A percentile compares a stretch with the other conserved stretches of the same genome.
Evolutionary conservation across 2,888 invertebrate genomes (phyloP).

Genomic region (Drosophila cyrtoloma): DNA sequence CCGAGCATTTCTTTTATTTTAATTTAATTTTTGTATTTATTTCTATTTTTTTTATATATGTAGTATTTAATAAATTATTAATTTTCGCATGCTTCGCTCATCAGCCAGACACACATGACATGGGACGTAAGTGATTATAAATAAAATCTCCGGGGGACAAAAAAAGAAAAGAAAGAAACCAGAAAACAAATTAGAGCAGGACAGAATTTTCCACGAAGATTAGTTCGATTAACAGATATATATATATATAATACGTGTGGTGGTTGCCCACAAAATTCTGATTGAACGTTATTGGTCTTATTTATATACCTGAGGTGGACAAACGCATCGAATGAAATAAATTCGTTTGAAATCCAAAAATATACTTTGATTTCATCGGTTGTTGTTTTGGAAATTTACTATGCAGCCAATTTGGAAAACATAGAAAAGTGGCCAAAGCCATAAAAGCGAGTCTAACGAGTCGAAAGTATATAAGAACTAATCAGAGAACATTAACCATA

Average conservation of each 20-base stretch:
- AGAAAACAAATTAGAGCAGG: slow-evolving; percentile 58
- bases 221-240: slow-evolving; percentile 15
- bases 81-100: slow-evolving; percentile 61
- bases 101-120: slow-evolving; percentile 63
- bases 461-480: slow-evolving; percentile 1
- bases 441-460: slow-evolving; percentile 38
- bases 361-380: slow-evolving; percentile 58
- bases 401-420: slow-evolving; percentile 32
- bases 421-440: slow-evolving; percentile 48
- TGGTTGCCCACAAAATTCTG: slow-evolving; percentile 32
- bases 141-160: slow-evolving; percentile 22
- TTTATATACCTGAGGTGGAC: slow-evolving; percentile 53
- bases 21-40: slow-evolving; percentile 35
- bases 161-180: slow-evolving; percentile 8
- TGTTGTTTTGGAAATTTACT: slow-evolving; percentile 38
- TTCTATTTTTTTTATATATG: slow-evolving; percentile 30
- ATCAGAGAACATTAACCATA: slow-evolving; percentile 33
- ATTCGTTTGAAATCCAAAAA: slow-evolving; percentile 49
- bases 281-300: slow-evolving; percentile 63
- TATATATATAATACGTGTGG: neutral
- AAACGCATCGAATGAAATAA: slow-evolving; percentile 29
- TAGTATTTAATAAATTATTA: slow-evolving; percentile 80
- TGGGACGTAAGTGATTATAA: slow-evolving; percentile 66
- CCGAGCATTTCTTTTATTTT: slow-evolving; percentile 38
- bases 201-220: slow-evolving; percentile 59